phyloP scores from a whole-genome alignment of 2,113 vertebrate species.

The Halichoerus grypus region DNA sequence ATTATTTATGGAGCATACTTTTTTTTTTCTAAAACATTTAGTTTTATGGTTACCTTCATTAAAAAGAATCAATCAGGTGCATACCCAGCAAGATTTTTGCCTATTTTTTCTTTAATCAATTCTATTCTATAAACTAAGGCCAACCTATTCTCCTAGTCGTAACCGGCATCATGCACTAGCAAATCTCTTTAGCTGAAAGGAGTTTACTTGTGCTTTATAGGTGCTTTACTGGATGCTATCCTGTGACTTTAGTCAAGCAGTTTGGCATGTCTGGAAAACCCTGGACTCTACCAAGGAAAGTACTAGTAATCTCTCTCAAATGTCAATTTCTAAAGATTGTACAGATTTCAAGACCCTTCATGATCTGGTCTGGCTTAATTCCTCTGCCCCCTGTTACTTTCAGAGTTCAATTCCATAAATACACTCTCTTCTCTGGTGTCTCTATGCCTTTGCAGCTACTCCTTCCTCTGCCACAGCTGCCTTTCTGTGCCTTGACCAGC shows the following conservation, averaged over 20 bases:
- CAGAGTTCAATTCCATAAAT: not conserved
- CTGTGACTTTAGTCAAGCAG: not conserved
- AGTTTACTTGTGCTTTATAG: not conserved
- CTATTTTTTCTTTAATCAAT: conserved; percentile 5
- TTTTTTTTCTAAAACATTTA: conserved; percentile 23
- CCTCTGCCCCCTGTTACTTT: not conserved
- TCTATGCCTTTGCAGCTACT: accelerated
- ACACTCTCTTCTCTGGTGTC: not conserved
- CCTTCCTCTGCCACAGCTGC: not conserved
- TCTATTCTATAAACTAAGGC: not conserved
- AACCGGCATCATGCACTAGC: not conserved
- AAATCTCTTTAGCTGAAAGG: not conserved
- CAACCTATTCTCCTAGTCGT: not conserved
- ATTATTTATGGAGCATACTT: conserved; percentile 8
- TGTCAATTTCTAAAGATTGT: not conserved
- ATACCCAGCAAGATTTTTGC: not conserved
- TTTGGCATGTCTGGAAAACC: not conserved
- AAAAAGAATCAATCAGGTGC: conserved; percentile 55
- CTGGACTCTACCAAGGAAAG: not conserved
- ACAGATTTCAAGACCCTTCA: not conserved
- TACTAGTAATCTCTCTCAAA: not conserved
- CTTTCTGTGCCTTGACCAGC: not conserved
- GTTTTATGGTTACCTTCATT: conserved; percentile 69
- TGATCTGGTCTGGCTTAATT: not conserved
- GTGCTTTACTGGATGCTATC: no score